Evolutionary conservation across 2,797 vertebrate species (phyloP).

Genomic region (Pygocentrus nattereri): DNA sequence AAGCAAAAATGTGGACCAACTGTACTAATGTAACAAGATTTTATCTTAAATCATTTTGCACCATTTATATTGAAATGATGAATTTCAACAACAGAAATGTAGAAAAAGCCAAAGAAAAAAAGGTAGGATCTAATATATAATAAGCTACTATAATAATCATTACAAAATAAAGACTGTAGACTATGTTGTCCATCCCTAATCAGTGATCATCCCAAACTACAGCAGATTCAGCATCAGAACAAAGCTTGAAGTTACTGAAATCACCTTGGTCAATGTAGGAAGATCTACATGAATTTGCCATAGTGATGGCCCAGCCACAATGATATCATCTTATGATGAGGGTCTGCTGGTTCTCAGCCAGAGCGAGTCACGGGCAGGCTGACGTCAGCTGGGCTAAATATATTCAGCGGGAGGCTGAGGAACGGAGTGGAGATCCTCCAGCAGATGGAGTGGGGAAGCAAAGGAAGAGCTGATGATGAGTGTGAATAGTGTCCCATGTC

Average conservation of each 20-base stretch:
- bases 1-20: too few relatives aligned
- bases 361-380: conserved; percentile 15
- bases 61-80: too few relatives aligned
- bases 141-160: not conserved
- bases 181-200: not conserved
- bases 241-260: not conserved
- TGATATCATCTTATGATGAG: conserved; percentile 29
- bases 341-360: conserved; percentile 10
- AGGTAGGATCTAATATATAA: too few relatives aligned
- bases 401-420: conserved; percentile 35
- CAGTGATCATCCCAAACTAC: not conserved
- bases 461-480: conserved; percentile 50
- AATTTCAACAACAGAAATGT: too few relatives aligned
- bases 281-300: not conserved
- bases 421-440: conserved; percentile 33
- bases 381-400: conserved; percentile 53
- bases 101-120: too few relatives aligned
- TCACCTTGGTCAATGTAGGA: not conserved
- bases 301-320: not conserved
- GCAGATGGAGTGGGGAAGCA: conserved; percentile 56
- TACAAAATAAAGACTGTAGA: not conserved
- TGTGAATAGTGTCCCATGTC: conserved; percentile 58
- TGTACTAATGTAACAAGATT: too few relatives aligned
- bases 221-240: not conserved
- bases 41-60: too few relatives aligned